Percentiles rank a stretch among this genome's conserved stretches.
Conservation (phyloP, 2,797 vertebrate genomes). For the Coccyzus lansbergi region DNA sequence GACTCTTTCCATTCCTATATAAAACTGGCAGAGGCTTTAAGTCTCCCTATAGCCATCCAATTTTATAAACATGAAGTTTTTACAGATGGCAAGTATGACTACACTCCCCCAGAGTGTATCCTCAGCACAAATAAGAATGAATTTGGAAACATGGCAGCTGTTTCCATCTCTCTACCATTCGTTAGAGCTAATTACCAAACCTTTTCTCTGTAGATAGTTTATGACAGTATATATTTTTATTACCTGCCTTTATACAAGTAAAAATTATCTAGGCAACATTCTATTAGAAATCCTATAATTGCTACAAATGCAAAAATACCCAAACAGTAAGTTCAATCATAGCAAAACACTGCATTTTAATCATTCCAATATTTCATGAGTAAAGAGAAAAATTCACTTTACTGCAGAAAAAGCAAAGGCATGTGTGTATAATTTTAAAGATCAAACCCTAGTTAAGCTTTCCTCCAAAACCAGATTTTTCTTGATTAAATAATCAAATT, state of each 20-base stretch:
- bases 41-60: neutral
- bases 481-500: neutral
- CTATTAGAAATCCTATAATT: neutral
- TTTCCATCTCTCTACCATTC: neutral
- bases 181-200: neutral
- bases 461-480: neutral
- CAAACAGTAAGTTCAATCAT: neutral
- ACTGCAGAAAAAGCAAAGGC: neutral
- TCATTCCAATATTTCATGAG: neutral
- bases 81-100: slow-evolving; percentile 24
- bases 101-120: neutral
- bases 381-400: neutral
- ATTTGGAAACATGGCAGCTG: neutral
- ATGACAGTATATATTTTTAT: neutral
- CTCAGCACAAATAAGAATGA: neutral
- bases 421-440: neutral
- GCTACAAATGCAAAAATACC: neutral
- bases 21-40: slow-evolving; percentile 1
- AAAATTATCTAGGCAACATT: neutral
- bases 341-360: neutral
- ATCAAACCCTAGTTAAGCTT: neutral
- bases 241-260: neutral
- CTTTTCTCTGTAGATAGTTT: neutral
- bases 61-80: neutral
- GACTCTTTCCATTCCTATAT: neutral